phyloP scores from a whole-genome alignment of 2,797 vertebrate species.

The Anguilla marmorata region DNA sequence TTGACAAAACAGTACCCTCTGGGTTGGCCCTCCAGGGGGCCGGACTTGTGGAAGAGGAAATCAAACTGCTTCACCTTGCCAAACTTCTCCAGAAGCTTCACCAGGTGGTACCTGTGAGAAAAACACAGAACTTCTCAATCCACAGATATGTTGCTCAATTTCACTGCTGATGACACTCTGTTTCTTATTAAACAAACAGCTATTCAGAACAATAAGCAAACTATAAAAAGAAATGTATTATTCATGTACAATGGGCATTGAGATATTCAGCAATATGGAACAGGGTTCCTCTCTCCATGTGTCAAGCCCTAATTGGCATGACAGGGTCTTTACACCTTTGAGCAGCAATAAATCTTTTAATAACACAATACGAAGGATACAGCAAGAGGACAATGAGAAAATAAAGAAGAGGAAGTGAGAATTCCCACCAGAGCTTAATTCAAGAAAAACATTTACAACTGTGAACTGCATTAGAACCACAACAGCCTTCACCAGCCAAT shows the following conservation, averaged over 20 bases:
- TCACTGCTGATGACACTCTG: background rate
- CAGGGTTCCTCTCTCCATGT: slow-evolving; percentile 16
- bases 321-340: slow-evolving; percentile 75
- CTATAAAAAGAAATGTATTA: background rate
- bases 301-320: slow-evolving; percentile 67
- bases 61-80: slow-evolving; percentile 97
- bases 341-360: slow-evolving; percentile 79
- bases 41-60: slow-evolving; percentile 97
- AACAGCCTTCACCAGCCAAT: slow-evolving; percentile 32
- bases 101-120: slow-evolving; percentile 84
- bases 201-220: background rate
- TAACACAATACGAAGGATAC: slow-evolving; percentile 81
- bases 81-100: slow-evolving; percentile 95
- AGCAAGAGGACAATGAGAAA: slow-evolving; percentile 77
- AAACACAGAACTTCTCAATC: slow-evolving; percentile 36
- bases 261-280: slow-evolving; percentile 8
- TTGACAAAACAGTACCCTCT: slow-evolving; percentile 98
- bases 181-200: background rate
- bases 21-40: slow-evolving; percentile 95
- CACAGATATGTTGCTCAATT: background rate
- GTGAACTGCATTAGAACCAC: slow-evolving; percentile 30
- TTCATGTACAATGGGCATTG: background rate
- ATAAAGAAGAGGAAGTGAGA: slow-evolving; percentile 77
- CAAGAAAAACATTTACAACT: slow-evolving; percentile 48
- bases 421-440: slow-evolving; percentile 63